Conservation (phyloP, 1,140 invertebrate genomes). For the Agrilus planipennis region DNA sequence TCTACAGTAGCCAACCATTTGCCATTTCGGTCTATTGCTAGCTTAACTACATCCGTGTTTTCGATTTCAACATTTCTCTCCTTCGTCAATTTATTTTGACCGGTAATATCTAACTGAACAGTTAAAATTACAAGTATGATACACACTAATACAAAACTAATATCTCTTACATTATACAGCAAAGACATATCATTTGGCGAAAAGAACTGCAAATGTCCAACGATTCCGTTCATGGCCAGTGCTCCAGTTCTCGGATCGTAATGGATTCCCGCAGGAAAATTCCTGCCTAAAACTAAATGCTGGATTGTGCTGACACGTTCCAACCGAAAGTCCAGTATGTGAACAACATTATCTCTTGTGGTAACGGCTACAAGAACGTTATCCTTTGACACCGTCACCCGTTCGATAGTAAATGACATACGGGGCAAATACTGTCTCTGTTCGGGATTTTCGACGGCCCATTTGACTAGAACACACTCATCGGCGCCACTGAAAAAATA, state of each 20-base stretch:
- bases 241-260: conserved; percentile 54
- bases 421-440: conserved; percentile 58
- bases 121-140: background rate
- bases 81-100: conserved; percentile 57
- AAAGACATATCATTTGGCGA: conserved; percentile 51
- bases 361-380: conserved; percentile 53
- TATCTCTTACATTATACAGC: conserved; percentile 56
- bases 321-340: conserved; percentile 50
- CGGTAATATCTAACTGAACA: conserved; percentile 64
- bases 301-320: conserved; percentile 49
- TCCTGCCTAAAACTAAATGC: conserved; percentile 50
- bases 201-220: conserved; percentile 74
- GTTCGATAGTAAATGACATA: conserved; percentile 54
- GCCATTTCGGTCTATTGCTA: conserved; percentile 52
- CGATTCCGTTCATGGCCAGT: conserved; percentile 62
- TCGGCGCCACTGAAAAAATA: conserved; percentile 62
- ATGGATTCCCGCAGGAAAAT: conserved; percentile 50
- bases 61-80: conserved; percentile 45
- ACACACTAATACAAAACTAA: background rate
- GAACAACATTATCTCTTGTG: conserved; percentile 63
- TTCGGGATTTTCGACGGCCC: conserved; percentile 46
- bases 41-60: conserved; percentile 56
- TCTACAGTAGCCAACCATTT: conserved; percentile 73
- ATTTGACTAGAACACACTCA: conserved; percentile 72
- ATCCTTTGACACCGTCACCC: conserved; percentile 51